Base-by-base conservation (phyloP, 2,113 vertebrate species). In the Silurus glanis region DNA sequence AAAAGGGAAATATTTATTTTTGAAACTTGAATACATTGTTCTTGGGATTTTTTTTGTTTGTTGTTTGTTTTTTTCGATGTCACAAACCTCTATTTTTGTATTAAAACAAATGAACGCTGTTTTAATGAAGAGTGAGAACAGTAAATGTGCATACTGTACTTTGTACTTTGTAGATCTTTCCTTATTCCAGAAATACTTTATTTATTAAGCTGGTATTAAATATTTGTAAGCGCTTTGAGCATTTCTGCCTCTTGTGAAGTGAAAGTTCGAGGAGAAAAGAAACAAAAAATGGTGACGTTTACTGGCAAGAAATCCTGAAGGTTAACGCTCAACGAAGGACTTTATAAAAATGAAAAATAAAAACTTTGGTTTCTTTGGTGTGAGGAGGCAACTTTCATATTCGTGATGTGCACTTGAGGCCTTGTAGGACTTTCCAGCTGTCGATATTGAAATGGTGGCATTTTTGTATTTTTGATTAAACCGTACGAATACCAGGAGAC, bases 81-180 rank as follows among this genome's bases (percentile, higher is more conserved):
- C 88, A 90, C 86, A 88, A 88, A 86, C 87, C 85, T 92, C 87
- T 92, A 91, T 91, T 92, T 92, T 92, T 92, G 88, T 92, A 91
- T 37, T 83, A 88, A 80, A 80, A 25, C 37, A 28, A 88, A 53
- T 49, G 45, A 47, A 47, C 23, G 87, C 82, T 62, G 83, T 87
- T 86, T 88, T 74, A 61, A 84, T 67, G 71, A 80, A 83, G 78
- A 64, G 85, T 85, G 62, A 83, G 61, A 80, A 86, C 76, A 69
- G 53, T 55, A 64, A 82, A 51, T 16, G 67, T 72, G 51, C 75
- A 85, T 83, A 85, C 84, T 79, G 84, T 85, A 83, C 19, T 87
- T 64, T 56, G 56, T 37, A 37, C 51, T 83, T 79, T 19, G n/a
- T 85, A n/a, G 64, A 16, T 49, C 53, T 78, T 85, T 78, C 45